These are phyloP conservation scores for Sebastes cheni DNA, from an alignment of 2,797 vertebrate species.

Conservation along the genomic window DNA sequence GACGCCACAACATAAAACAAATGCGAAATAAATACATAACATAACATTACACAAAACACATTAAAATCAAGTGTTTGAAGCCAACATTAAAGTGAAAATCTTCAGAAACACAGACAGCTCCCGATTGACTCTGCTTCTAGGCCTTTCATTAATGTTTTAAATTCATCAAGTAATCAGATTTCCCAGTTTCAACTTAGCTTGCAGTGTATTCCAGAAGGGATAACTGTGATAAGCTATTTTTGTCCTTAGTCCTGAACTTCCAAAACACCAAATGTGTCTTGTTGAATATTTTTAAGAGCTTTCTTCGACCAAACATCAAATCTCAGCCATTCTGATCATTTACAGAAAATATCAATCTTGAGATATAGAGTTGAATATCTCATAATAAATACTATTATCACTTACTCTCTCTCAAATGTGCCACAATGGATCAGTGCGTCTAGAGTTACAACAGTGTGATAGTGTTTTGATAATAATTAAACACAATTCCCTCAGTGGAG, in stretches of 20 bases:
- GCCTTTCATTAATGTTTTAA: too few relatives aligned
- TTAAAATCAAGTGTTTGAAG: too few relatives aligned
- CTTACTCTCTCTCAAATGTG: neutral
- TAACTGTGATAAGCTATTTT: neutral
- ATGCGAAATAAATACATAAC: too few relatives aligned
- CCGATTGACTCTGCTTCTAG: too few relatives aligned
- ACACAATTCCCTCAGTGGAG: neutral
- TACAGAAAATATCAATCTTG: neutral
- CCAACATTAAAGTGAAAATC: too few relatives aligned
- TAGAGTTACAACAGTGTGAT: neutral
- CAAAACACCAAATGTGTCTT: neutral
- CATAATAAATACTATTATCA: neutral
- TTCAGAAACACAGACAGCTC: too few relatives aligned
- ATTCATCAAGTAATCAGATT: too few relatives aligned
- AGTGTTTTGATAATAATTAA: neutral
- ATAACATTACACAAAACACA: too few relatives aligned
- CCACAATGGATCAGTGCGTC: neutral
- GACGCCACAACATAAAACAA: too few relatives aligned
- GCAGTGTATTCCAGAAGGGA: too few relatives aligned
- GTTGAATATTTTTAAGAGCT: neutral
- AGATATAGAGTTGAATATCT: neutral
- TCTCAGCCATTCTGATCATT: neutral
- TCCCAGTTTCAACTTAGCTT: too few relatives aligned
- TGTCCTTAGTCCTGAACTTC: neutral
- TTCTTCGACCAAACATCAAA: neutral